phyloP scores from a whole-genome alignment of 2,113 vertebrate genomes.

The Cichladusa arquata region DNA sequence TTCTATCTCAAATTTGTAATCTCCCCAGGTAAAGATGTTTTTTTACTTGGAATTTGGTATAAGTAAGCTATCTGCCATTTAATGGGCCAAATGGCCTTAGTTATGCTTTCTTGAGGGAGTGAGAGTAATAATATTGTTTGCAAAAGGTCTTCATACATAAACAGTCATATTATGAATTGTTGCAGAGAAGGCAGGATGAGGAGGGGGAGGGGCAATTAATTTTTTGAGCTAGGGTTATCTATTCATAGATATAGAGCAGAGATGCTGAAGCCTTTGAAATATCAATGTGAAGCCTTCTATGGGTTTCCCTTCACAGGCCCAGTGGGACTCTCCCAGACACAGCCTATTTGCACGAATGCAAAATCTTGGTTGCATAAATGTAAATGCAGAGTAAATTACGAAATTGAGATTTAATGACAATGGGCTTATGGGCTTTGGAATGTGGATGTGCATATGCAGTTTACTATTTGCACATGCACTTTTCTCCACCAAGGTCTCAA shows the following conservation, averaged over 20 bases:
- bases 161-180: not conserved
- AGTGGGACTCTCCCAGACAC: not conserved
- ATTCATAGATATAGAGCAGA: not conserved
- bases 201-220: not conserved
- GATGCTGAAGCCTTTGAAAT: conserved; percentile 3
- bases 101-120: not conserved
- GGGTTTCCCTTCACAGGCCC: not conserved
- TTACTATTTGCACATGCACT: not conserved
- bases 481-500: not conserved
- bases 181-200: not conserved
- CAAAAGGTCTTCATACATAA: not conserved
- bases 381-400: not conserved
- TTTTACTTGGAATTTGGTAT: not conserved
- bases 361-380: not conserved
- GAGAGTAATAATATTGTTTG: not conserved
- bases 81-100: not conserved
- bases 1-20: not conserved
- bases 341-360: not conserved
- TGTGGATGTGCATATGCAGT: not conserved
- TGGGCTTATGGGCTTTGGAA: not conserved
- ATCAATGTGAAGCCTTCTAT: not conserved
- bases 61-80: not conserved
- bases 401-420: not conserved
- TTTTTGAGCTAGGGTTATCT: not conserved
- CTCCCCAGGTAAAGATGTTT: not conserved